phyloP scores from a whole-genome alignment of 2,113 vertebrate genomes.

The Boulengeromyrus knoepffleri region DNA sequence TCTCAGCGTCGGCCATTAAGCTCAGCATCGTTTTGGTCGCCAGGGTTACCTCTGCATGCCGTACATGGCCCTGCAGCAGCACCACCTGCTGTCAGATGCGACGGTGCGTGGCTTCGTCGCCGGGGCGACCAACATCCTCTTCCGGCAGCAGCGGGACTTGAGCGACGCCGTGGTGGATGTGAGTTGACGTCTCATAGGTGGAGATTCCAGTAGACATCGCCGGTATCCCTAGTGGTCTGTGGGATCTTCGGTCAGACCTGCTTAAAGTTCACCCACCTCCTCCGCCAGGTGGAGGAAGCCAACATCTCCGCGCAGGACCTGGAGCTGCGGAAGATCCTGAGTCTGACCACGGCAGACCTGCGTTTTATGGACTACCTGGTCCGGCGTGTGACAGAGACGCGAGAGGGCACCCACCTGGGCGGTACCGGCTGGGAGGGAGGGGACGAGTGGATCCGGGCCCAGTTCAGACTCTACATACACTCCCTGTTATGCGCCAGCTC shows the following conservation, averaged over 20 bases:
- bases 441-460: conserved; percentile 95
- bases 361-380: conserved; percentile 89
- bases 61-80: conserved; percentile 97
- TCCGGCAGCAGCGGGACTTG: conserved; percentile 90
- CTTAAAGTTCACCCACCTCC: not conserved
- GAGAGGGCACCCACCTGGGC: conserved; percentile 89
- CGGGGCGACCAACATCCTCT: conserved; percentile 94
- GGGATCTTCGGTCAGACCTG: not conserved
- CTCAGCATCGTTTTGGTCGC: conserved; percentile 13
- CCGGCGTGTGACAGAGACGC: conserved; percentile 88
- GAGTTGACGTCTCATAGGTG: conserved; percentile 27
- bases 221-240: not conserved
- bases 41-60: conserved; percentile 95
- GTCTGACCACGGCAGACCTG: conserved; percentile 86
- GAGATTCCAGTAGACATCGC: not conserved
- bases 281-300: conserved; percentile 78
- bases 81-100: conserved; percentile 90
- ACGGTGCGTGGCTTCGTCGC: conserved; percentile 86
- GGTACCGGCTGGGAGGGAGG: conserved; percentile 98
- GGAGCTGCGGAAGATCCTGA: conserved; percentile 78
- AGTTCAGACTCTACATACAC: conserved; percentile 87
- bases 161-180: conserved; percentile 89
- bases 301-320: conserved; percentile 81
- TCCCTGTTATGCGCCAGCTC: conserved; percentile 77
- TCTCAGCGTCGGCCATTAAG: not conserved